Evolutionary conservation across 1,140 invertebrate species (phyloP), one percentile per base, ranked within the genome.

Genomic region (Ctenoplectra terminalis): DNA sequence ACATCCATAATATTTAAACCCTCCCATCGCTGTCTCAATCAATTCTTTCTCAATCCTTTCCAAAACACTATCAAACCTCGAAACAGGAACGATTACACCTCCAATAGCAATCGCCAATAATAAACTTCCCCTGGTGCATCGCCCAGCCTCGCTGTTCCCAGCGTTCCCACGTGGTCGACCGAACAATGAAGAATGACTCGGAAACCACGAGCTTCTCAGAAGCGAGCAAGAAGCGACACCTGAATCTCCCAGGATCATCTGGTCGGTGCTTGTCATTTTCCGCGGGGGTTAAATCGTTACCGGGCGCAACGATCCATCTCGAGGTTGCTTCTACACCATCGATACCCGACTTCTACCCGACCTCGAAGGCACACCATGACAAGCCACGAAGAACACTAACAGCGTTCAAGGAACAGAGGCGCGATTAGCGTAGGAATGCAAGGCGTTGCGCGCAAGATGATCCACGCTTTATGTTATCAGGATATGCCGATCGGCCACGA

Each of bases 401-500:
- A n/a, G 43, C n/a, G 7, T 17, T 31, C 20, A 26, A 23, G 67
- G 2, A 63, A 72, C 69, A 15, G 77, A 26, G 34, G 26, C 46
- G 29, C 69, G 69, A 72, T 80, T 80, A 80, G 23, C 43, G 26
- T 37, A 63, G 77, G 77, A 61, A 80, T 71, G 77, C 77, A 46
- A 48, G 66, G 31, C 63, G 69, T 50, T 52, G 54, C 67, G 56
- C 64, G 52, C 46, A 61, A 79, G 76, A 72, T 79, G 76, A 79
- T 79, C 76, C 76, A 46, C 76, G 69, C 26, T 61, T 63, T 48
- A 40, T 48, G 69, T 72, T 79, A 79, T 79, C 77, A 15, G 31
- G n/a, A 23, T 73, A 63, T 58, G 29, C 58, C 54, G 76, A 79
- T 79, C 67, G 69, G 29, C 46, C 77, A 80, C 77, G 77, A 80